Conservation (phyloP, 1,140 invertebrate genomes). For the Laupala kohalensis region DNA sequence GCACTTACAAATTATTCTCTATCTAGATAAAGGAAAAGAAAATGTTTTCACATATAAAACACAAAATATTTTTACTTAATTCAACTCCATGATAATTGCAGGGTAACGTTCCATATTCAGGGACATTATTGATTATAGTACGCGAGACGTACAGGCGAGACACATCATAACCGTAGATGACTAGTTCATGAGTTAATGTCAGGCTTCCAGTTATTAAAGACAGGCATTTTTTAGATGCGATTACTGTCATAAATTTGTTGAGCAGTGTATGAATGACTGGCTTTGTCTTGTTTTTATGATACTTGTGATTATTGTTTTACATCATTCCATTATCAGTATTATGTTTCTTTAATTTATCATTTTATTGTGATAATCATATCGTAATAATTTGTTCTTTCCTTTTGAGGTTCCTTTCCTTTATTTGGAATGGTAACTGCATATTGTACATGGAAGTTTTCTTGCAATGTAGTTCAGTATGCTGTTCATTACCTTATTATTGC, state of each 20-base stretch:
- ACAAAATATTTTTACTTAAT: conserved; percentile 7
- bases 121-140: conserved; percentile 9
- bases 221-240: conserved; percentile 6
- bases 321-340: neutral
- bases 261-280: neutral
- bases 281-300: neutral
- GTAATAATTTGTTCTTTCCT: neutral
- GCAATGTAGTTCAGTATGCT: neutral
- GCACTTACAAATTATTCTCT: neutral
- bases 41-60: neutral
- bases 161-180: conserved; percentile 6
- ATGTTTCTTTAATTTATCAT: neutral
- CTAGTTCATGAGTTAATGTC: conserved; percentile 3
- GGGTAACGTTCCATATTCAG: conserved; percentile 13
- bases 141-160: neutral
- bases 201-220: conserved; percentile 9
- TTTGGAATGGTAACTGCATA: neutral
- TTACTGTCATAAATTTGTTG: neutral
- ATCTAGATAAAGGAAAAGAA: neutral
- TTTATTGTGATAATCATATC: neutral
- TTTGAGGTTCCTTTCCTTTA: neutral
- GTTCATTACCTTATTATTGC: neutral
- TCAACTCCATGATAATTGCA: conserved; percentile 12
- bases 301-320: neutral
- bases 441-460: neutral